Conservation (phyloP, 2,888 invertebrate genomes). For the Lithophane socia region DNA sequence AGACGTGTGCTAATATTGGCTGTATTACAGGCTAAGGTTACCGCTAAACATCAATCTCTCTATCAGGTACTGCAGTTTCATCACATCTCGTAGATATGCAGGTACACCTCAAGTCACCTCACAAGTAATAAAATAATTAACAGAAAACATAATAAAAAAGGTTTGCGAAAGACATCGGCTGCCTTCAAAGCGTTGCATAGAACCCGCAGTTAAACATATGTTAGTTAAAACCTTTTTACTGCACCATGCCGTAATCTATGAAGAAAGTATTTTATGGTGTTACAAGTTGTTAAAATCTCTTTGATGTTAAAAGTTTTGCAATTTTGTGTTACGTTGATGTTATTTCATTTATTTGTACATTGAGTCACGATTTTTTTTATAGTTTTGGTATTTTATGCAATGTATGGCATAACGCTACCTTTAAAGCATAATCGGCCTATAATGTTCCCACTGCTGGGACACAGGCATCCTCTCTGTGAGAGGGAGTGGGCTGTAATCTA, state of each 20-base stretch:
- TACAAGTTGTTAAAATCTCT: constrained; percentile 40
- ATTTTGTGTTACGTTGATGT: constrained; percentile 18
- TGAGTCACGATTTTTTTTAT: background rate
- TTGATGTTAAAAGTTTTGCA: constrained; percentile 56
- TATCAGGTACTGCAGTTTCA: background rate
- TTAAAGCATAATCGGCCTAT: too few species aligned
- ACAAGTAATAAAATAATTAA: constrained; percentile 41
- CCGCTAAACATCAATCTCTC: constrained; percentile 8
- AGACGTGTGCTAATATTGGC: too few species aligned
- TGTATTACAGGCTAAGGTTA: background rate
- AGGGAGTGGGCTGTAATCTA: too few species aligned
- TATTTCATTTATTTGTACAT: constrained; percentile 12
- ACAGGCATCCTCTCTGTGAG: too few species aligned
- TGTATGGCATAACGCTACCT: background rate
- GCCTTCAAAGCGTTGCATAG: constrained; percentile 33
- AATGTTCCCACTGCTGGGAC: too few species aligned
- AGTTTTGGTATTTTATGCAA: background rate
- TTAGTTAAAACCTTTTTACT: constrained; percentile 31
- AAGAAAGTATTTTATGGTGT: constrained; percentile 55
- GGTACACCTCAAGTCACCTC: constrained; percentile 11
- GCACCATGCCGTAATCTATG: constrained; percentile 24
- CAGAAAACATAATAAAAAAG: constrained; percentile 12
- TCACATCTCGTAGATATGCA: constrained; percentile 11
- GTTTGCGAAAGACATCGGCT: constrained; percentile 47
- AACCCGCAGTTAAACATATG: constrained; percentile 39